Evolutionary conservation across 2,113 vertebrate genomes (phyloP), one percentile per base, ranked within the genome.

Genomic region (Nyctibius bracteatus): DNA sequence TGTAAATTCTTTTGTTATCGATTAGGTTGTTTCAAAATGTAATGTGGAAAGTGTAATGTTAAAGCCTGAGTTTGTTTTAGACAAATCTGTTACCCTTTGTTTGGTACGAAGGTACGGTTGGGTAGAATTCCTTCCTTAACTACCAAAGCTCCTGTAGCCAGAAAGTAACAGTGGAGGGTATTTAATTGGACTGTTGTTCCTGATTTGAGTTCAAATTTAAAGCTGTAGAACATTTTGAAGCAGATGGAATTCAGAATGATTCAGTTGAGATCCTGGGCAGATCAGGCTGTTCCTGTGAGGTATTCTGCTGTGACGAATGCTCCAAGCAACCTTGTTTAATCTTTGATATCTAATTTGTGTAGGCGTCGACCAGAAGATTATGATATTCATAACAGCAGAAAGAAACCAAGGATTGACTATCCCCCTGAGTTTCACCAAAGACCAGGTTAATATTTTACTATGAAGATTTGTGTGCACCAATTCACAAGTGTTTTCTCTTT

Each of bases 301-400:
- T 96, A 88, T 92, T 96, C 96, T 98, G 96, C 93, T 96, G 95
- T 97, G 90, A 83, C 18, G 0, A 90, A 92, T 96, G 94, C 94
- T 98, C 65, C 97, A 94, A 97, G 94, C 90, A 97, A 91, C 92
- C 93, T 98, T 97, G 97, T 98, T 98, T 98, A 98, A 98, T 98
- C 96, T 98, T 95, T 98, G 97, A 98, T 97, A 97, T 99, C 98
- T 99, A 98, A 99, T 99, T 98, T 98, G 97, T 97, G 94, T 99
- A 99, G 99, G 99, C 99, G 99, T 99, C 99, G 99, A 96, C 99
- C 99, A 96, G 99, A 99, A 98, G 99, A 99, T 97, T 99, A 98
- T 98, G 99, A 99, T 99, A 98, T 99, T 97, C 99, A 99, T 98
- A 98, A 98, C 97, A 99, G 98, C 99, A 99, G 99, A 98, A 99